Evolutionary conservation across 2,113 vertebrate species (phyloP), one percentile per base, ranked within the genome.

Genomic region (Apodemus speciosus): DNA sequence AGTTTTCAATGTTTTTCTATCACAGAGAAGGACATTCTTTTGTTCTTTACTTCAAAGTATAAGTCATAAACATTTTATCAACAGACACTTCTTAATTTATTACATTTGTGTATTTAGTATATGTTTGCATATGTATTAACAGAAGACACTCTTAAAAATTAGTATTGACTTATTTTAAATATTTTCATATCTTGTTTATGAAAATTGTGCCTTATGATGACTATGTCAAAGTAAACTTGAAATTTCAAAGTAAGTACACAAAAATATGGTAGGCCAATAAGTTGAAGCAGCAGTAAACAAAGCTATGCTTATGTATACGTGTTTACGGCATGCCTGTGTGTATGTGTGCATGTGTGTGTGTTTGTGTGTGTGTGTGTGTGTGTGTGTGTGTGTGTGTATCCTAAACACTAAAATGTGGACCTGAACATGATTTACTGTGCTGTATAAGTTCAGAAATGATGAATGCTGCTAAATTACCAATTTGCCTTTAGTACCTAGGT

Each of bases 381-480:
- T 32, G 40, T 49, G 5, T 66, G 13, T 94, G 94, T 90, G 60
- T 72, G 92, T 93, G 73, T 89, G 72, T 79, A 13, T 76, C 18
- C 83, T 77, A 88, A 71, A 20, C 13, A 43, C 69, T 94, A 81
- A 92, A 89, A 81, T 68, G 76, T 92, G 58, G 79, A 81, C 43
- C 68, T 85, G 43, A 66, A 56, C 43, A 88, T 94, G 38, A 97
- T 89, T 95, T 93, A 95, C 80, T 69, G 15, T 87, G 58, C 72
- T 94, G 38, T 21, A 60, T 93, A 96, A 77, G 56, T 88, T 96
- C 88, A 94, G 76, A 94, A 80, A 38, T 96, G 90, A 97, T 94
- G 56, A 95, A 92, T 89, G n/a, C 80, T 93, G 72, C 51, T 94
- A 93, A 93, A 95, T 94, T 93, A 96, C 92, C 92, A 93, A 95